A percentile compares a stretch with the other conserved stretches of the same genome.
Conservation (phyloP, 2,797 vertebrate species). For the Serranus cabrilla region DNA sequence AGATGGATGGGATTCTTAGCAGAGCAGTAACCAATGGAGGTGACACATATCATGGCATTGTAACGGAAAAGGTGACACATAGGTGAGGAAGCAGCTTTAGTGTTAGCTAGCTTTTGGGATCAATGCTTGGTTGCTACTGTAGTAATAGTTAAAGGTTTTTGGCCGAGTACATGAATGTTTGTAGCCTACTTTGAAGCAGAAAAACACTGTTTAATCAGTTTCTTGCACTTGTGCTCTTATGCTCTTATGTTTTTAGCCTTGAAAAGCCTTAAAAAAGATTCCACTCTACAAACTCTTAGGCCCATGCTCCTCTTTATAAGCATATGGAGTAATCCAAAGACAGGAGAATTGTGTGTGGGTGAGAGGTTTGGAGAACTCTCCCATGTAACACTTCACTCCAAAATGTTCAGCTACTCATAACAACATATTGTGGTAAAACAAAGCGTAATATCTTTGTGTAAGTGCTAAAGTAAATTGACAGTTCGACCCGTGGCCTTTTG, state of each 20-base stretch:
- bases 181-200: no score
- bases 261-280: not conserved
- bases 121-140: no score
- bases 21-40: no score
- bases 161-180: no score
- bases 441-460: not conserved
- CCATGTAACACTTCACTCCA: not conserved
- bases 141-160: no score
- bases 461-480: not conserved
- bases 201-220: no score
- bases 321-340: constrained; percentile 9
- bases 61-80: no score
- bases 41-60: no score
- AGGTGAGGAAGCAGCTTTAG: no score
- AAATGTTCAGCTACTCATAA: not conserved
- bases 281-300: not conserved
- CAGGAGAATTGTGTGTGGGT: not conserved
- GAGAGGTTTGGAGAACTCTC: not conserved
- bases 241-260: not conserved
- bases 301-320: not conserved
- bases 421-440: not conserved
- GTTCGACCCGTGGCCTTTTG: not conserved
- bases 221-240: no score
- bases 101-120: no score
- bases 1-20: no score